Percentiles rank a stretch among this genome's conserved stretches.
phyloP scores from a whole-genome alignment of 2,797 vertebrate species.

The Poeciliopsis turneri region DNA sequence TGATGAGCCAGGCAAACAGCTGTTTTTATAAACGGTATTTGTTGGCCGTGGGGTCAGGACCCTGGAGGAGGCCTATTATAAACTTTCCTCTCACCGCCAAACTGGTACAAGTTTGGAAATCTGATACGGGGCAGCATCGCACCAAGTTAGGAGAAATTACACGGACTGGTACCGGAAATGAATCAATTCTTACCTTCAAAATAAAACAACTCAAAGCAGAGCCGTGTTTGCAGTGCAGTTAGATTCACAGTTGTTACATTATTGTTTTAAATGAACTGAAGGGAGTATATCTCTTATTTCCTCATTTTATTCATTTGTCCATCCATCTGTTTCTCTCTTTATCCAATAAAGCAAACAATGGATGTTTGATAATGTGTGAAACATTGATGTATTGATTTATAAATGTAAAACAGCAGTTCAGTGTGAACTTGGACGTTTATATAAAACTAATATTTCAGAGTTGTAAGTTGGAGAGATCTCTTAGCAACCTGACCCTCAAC shows the following conservation, averaged over 20 bases:
- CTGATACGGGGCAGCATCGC: conserved; percentile 51
- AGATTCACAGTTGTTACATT: neutral
- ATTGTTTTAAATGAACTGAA: neutral
- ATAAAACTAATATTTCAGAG: neutral
- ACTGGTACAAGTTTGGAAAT: conserved; percentile 75
- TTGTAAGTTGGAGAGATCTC: neutral
- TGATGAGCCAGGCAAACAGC: neutral
- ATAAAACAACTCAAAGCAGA: conserved; percentile 27
- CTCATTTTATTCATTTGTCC: neutral
- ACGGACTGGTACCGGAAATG: accelerated
- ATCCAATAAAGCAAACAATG: neutral
- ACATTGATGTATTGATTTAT: neutral
- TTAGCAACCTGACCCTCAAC: neutral
- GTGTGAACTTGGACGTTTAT: neutral
- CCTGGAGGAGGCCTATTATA: conserved; percentile 24
- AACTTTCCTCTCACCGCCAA: conserved; percentile 38
- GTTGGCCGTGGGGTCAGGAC: neutral
- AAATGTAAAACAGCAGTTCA: neutral
- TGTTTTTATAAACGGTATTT: neutral
- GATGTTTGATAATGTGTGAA: neutral
- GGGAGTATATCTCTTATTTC: neutral
- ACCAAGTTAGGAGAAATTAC: neutral
- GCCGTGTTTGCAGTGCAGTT: neutral
- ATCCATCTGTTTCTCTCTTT: neutral
- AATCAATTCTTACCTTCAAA: neutral